Base-by-base conservation (phyloP, 2,113 vertebrate species). In the Microtus montanus region DNA sequence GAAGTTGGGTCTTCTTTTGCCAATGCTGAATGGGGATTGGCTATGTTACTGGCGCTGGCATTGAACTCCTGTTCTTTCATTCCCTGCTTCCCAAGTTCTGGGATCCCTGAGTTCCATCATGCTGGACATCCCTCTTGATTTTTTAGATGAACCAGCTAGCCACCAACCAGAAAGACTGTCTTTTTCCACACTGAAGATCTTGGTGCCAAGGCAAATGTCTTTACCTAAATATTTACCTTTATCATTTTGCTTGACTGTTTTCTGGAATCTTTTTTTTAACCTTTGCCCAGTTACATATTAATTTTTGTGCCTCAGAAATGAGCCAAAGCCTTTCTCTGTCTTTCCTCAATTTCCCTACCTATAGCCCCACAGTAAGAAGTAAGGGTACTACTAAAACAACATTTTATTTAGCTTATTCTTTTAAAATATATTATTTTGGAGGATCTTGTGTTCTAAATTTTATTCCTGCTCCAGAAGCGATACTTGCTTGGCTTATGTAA, bases 321-420 rank as follows among this genome's bases (percentile, higher is more conserved):
- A 54, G 4, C 30, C 73, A 82, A 93, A 93, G 66, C 20, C 30
- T 41, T 22, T 54, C 63, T 33, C 15, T 30, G 38, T n/a, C 33
- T 92, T 96, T 78, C 26, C 90, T 78, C 26, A 77, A 1, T 30
- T 47, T 47, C 15, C 38, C 14, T n/a, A 35, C 2, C 47, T 87
- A 10, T 63, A 41, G 17, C 7, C 22, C 61, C n/a, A 17, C 3
- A 77, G 38, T 68, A 61, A 80, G n/a, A 38, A 63, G 30, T 63
- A 26, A 87, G 20, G 13, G 71, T 70, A 58, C 7, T 71, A 63
- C 20, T 75, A 47, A 90, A 90, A 49, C 38, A 61, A 49, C 0
- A 14, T 80, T 87, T 92, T 90, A 19, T 38, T 73, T 87, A 49
- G 3, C 11, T 84, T 93, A 22, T 52, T 89, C 63, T 20, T 96